A percentile compares a stretch with the other conserved stretches of the same genome.
Conservation (phyloP, 2,888 invertebrate genomes). For the Andrena trimmerana region DNA sequence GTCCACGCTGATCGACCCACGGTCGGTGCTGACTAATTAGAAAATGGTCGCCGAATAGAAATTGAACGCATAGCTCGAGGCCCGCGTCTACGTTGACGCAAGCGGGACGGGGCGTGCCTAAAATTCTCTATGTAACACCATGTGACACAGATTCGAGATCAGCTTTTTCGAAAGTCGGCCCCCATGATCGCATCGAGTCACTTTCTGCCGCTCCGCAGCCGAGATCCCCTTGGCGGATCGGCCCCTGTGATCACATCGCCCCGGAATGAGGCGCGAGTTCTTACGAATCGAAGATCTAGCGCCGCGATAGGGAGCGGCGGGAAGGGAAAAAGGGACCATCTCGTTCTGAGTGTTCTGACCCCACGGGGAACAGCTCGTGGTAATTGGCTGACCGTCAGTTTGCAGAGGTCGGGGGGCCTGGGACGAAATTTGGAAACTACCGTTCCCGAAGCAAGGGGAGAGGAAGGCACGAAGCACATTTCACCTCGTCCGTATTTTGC, state of each 20-base stretch:
- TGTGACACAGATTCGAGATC: conserved; percentile 74
- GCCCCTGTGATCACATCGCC: not conserved
- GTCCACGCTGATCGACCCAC: conserved; percentile 21
- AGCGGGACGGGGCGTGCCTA: conserved; percentile 69
- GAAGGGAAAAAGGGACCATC: not conserved
- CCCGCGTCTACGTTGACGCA: conserved; percentile 62
- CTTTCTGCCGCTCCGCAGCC: conserved; percentile 16
- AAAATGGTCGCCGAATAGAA: conserved; percentile 64
- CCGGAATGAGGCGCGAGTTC: not conserved
- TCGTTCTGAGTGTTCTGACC: too few relatives aligned
- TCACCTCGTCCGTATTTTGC: conserved; percentile 24
- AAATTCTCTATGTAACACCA: conserved; percentile 73
- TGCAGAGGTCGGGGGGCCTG: too few relatives aligned
- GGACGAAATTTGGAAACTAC: not conserved
- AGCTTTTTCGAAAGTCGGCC: conserved; percentile 72
- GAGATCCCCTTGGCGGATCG: conserved; percentile 25
- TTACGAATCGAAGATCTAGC: not conserved
- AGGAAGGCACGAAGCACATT: not conserved
- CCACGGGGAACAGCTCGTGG: not conserved
- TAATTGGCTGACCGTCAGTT: not conserved
- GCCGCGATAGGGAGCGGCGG: not conserved
- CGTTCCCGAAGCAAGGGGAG: not conserved
- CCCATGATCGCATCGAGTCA: conserved; percentile 58
- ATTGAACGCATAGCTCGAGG: conserved; percentile 46
- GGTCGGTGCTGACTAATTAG: conserved; percentile 57